A percentile compares a stretch with the other conserved stretches of the same genome.
Evolutionary conservation across 1,140 invertebrate species (phyloP).

Genomic region (Radopholus similis): DNA sequence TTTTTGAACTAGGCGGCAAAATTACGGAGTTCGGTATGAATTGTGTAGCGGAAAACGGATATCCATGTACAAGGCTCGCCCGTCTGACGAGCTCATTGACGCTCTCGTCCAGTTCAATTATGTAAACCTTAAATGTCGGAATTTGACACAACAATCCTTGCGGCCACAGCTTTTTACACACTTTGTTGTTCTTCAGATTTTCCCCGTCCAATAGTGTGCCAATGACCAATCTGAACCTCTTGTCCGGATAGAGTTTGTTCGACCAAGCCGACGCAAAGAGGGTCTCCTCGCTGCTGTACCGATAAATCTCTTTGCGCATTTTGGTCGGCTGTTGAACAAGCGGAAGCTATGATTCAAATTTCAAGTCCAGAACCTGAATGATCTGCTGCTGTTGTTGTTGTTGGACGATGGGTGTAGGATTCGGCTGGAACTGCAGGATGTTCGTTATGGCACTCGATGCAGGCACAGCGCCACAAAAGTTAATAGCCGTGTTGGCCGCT

Average conservation of each 20-base stretch:
- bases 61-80: constrained; percentile 99
- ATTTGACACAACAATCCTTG: too few species aligned
- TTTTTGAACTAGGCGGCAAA: not conserved
- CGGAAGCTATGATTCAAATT: not conserved
- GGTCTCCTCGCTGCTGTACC: constrained; percentile 33
- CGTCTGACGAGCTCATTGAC: constrained; percentile 81
- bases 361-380: not conserved
- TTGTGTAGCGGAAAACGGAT: constrained; percentile 72
- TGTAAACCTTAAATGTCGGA: constrained; percentile 30
- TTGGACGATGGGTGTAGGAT: too few species aligned
- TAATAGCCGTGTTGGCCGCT: too few species aligned
- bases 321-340: constrained; percentile 1
- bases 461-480: too few species aligned
- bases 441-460: too few species aligned
- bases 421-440: too few species aligned
- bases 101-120: constrained; percentile 79
- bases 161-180: too few species aligned
- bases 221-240: constrained; percentile 26
- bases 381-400: not conserved
- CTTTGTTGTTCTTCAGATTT: constrained; percentile 27
- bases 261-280: constrained; percentile 38
- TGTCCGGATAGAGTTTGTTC: constrained; percentile 39
- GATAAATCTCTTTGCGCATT: constrained; percentile 45
- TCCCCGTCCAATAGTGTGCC: constrained; percentile 28
- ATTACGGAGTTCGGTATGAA: constrained; percentile 28